A percentile compares a stretch with the other conserved stretches of the same genome.
phyloP scores from a whole-genome alignment of 1,140 invertebrate species.

The Trichogramma pretiosum region DNA sequence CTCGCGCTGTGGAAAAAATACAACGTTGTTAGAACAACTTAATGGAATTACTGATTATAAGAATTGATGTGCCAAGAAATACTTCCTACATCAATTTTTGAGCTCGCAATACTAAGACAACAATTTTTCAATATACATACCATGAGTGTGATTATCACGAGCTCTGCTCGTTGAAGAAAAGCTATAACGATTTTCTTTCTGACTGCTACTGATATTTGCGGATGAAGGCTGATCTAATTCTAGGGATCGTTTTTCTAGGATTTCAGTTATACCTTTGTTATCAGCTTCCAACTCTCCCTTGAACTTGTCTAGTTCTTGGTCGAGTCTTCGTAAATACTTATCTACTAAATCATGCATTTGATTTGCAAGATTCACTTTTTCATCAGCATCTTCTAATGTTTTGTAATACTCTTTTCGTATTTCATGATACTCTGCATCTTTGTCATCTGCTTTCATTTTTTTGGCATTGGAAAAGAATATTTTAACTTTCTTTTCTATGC shows the following conservation, averaged over 20 bases:
- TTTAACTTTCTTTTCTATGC: constrained; percentile 82
- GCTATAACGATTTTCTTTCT: constrained; percentile 55
- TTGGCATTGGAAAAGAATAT: constrained; percentile 80
- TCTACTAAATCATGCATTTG: constrained; percentile 93
- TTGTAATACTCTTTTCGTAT: constrained; percentile 87
- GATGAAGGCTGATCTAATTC: constrained; percentile 62
- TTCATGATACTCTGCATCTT: constrained; percentile 75
- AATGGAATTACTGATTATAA: no score
- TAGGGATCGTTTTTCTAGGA: constrained; percentile 84
- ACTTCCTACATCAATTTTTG: background rate
- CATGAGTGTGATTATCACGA: constrained; percentile 42
- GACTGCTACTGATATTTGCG: constrained; percentile 50
- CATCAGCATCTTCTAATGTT: constrained; percentile 84
- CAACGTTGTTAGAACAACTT: background rate
- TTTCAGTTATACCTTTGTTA: constrained; percentile 94
- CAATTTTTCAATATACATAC: constrained; percentile 25
- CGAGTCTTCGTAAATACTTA: constrained; percentile 82
- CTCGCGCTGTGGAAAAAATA: constrained; percentile 28
- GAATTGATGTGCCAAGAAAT: no score
- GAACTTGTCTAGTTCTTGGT: constrained; percentile 93
- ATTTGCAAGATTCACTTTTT: constrained; percentile 80
- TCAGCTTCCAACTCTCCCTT: constrained; percentile 98
- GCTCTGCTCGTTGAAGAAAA: constrained; percentile 41
- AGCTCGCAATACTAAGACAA: background rate
- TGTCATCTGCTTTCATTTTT: constrained; percentile 68